These are phyloP conservation scores for Mesembrinibis cayennensis DNA, from an alignment of 2,113 vertebrate species.

Conservation along the genomic window DNA sequence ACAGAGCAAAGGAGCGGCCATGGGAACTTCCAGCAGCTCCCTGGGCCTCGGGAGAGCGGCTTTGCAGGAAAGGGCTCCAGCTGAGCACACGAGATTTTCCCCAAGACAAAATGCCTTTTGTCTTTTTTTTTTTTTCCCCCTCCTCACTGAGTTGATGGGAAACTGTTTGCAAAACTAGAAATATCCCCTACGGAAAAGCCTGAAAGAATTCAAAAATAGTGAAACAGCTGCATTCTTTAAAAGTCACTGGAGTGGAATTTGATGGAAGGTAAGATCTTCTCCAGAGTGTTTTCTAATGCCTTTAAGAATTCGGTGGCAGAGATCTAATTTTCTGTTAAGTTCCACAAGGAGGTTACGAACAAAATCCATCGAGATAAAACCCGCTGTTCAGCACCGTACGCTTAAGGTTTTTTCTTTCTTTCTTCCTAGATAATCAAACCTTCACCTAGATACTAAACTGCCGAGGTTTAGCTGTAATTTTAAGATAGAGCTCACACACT, in stretches of 20 bases:
- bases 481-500: background rate
- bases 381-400: background rate
- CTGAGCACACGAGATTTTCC: background rate
- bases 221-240: slow-evolving; percentile 51
- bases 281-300: background rate
- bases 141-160: background rate
- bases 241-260: slow-evolving; percentile 44
- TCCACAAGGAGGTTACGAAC: slow-evolving; percentile 14
- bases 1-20: background rate
- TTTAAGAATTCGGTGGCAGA: slow-evolving; percentile 14
- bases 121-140: no score
- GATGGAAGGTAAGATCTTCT: slow-evolving; percentile 44
- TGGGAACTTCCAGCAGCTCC: slow-evolving; percentile 16
- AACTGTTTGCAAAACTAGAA: slow-evolving; percentile 19
- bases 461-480: slow-evolving; percentile 21
- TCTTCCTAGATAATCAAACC: slow-evolving; percentile 15
- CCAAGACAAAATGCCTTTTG: background rate
- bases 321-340: slow-evolving; percentile 69
- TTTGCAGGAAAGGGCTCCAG: slow-evolving; percentile 27
- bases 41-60: background rate
- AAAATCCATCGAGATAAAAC: slow-evolving; percentile 24
- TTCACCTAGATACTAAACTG: background rate
- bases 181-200: slow-evolving; percentile 43
- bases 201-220: background rate
- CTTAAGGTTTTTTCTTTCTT: background rate